Base-by-base conservation (phyloP, 2,113 vertebrate species). In the Dunckerocampus dactyliophorus region DNA sequence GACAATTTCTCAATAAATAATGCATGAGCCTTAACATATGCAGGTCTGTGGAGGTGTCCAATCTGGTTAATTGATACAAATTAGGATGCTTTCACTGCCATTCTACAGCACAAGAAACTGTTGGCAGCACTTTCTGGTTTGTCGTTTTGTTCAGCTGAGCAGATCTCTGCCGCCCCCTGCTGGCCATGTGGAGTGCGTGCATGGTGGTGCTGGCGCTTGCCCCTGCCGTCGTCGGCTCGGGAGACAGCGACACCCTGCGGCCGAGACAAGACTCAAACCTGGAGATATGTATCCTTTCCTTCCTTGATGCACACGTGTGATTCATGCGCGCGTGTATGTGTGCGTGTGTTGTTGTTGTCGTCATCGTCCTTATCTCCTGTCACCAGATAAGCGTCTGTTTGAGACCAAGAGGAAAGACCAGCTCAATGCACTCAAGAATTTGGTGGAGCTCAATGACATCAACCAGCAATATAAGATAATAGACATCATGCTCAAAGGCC, bases 381-480 rank as follows among this genome's bases (percentile, higher is more conserved):
- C 46, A 7, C 75, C 75, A 99, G 97, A 99, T 89, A 99, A 96
- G 86, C 96, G 95, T 76, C 88, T 99, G 88, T 98, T 99, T 80
- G 96, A 95, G 84, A 95, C 94, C 54, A 99, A 99, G 85, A 92
- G 96, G 77, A 94, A 95, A 76, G 97, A 99, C 82, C 97, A 99
- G 86, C 91, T 99, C 69, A 93, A 92, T 0, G 97, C 97, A 0
- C 88, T 99, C 52, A 99, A 97, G 91, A 99, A 96, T 69, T 88
- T 99, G 75, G 94, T 94, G 0, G 95, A 99, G 85, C 92, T 99
- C 64, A 95, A 95, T 0, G 96, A 99, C 34, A 75, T 99, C 80
- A 95, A 99, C 90, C 97, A 99, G 84, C 95, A 98, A 81, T 97
- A 99, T 88, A 98, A 95, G 89, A 99, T 99, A 84, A 97, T 99